Base-by-base conservation (phyloP, 1,140 invertebrate genomes). In the Zeugodacus cucurbitae region DNA sequence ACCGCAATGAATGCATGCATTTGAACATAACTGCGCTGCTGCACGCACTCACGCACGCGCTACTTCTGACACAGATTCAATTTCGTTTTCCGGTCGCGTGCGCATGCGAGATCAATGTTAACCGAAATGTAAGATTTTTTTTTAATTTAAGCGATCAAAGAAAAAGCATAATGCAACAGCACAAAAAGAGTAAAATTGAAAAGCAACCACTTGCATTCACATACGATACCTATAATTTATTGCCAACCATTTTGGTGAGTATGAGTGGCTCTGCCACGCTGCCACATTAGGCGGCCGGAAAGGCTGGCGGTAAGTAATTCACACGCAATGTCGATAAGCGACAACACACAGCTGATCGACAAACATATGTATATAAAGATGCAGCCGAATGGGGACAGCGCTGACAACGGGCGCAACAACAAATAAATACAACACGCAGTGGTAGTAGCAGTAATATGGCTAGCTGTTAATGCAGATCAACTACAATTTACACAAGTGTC, bases 51-150 rank as follows among this genome's bases (percentile, higher is more conserved):
- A 67, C 64, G 67, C 67, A 74, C 67, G 67, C 34, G 67, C 67
- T 74, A 37, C 67, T 74, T 74, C 22, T 74, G 67, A 74, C 67
- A 74, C 67, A 74, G 67, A 74, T 74, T 74, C 67, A 74, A 74
- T 74, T 74, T 74, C 67, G 67, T 74, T 74, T 74, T 74, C 67
- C 67, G 67, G 67, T 74, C 67, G 67, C 34, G 32, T 74, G 67
- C 67, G 67, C 67, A 74, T 74, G 34, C 67, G 67, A 74, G 34
- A 74, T 74, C 67, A 74, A 41, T 74, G 67, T 41, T 74, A 74
- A 74, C 67, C 34, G 67, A 41, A 41, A 41, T 74, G 67, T 74
- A 17, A 22, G 32, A 70, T 37, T 70, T 70, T 32, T 32, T 74
- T n/a, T 3, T n/a, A 37, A 74, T 5, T 29, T 29, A 37, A 37